Evolutionary conservation across 2,888 invertebrate species (phyloP), one percentile per base, ranked within the genome.

Genomic region (Amphimallon solstitiale): DNA sequence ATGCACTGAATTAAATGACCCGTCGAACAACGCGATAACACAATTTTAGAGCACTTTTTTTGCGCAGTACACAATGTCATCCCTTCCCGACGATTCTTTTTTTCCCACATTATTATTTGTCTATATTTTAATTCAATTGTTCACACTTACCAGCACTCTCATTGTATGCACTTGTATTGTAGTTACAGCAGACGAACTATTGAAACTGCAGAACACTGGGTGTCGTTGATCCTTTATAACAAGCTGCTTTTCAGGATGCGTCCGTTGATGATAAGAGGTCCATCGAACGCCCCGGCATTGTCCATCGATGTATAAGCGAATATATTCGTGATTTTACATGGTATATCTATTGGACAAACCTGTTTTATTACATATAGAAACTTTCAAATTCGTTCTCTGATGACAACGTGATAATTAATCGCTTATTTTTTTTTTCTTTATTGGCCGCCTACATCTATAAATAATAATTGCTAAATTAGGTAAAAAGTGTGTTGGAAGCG

Each of bases 141-240:
- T 12, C 38, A 56, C 56, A 43, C 56, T 56, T 56, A 56, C 56
- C 56, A 56, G 56, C 40, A 56, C 56, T 38, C 15, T 43, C 56
- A 56, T 52, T 12, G 19, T 23, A 19, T 14, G 10, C 45, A 3
- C 23, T 52, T 52, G 43, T 56, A 56, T 56, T 43, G 56, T 56
- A 38, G 56, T 56, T 56, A 40, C 23, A 23, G 56, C 56, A 56
- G 12, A 54, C 38, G 56, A 56, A 56, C 56, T 56, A 56, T 40
- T 56, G 40, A 56, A 56, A 56, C 56, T 56, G 56, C 56, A 56
- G 56, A 56, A 23, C 23, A 23, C 5, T 23, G 21, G 56, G 56
- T 38, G 56, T 56, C 56, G 56, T 40, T 56, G 56, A 56, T 56
- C 56, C 56, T 56, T 56, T 56, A 56, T 56, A 56, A 56, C 40